A percentile compares a stretch with the other conserved stretches of the same genome.
Evolutionary conservation across 2,113 vertebrate species (phyloP).

Genomic region (Mellivora capensis): DNA sequence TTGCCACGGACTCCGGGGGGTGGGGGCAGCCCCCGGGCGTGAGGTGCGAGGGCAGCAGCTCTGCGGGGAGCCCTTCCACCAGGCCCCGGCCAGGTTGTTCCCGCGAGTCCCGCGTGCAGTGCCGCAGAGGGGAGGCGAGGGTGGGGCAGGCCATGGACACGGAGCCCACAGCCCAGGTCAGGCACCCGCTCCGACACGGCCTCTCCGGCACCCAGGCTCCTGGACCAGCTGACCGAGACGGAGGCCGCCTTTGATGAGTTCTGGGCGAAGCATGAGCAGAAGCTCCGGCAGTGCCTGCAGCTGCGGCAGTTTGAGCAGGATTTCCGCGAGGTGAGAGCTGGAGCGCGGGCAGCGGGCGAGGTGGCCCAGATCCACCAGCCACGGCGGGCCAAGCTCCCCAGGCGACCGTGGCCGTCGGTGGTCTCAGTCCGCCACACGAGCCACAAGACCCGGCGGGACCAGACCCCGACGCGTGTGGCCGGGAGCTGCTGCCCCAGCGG

Average conservation of each 20-base stretch:
- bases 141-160: accelerated
- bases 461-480: neutral
- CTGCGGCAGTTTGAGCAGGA: constrained; percentile 94
- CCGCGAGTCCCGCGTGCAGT: neutral
- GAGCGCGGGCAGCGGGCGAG: no score
- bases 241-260: constrained; percentile 96
- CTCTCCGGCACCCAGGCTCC: constrained; percentile 81
- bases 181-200: accelerated
- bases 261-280: constrained; percentile 95
- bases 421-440: neutral
- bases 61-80: accelerated
- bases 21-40: neutral
- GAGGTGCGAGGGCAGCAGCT: no score
- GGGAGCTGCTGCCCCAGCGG: neutral
- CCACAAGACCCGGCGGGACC: neutral
- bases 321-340: constrained; percentile 91
- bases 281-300: constrained; percentile 93
- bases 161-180: neutral
- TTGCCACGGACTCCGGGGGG: accelerated
- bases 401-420: neutral
- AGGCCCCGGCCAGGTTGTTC: neutral
- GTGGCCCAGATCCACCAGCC: neutral
- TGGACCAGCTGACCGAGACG: constrained; percentile 93
- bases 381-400: accelerated
- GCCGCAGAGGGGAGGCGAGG: neutral